phyloP scores from a whole-genome alignment of 2,113 vertebrate species.

The Taurulus bubalis region DNA sequence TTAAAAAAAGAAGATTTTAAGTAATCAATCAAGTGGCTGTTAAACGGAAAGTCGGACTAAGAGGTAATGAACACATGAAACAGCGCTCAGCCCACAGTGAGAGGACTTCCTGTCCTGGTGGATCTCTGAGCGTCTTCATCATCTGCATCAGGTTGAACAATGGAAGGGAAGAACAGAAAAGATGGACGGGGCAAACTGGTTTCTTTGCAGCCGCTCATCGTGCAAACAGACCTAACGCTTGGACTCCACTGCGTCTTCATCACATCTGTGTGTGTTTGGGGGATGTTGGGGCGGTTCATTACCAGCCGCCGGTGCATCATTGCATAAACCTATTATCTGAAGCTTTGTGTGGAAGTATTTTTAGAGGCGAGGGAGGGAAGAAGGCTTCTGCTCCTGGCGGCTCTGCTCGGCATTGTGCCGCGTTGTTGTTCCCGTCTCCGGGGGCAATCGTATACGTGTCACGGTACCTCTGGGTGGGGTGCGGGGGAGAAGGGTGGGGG shows the following conservation, averaged over 20 bases:
- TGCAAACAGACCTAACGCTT: not conserved
- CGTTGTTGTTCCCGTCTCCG: slow-evolving; percentile 44
- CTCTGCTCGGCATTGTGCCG: slow-evolving; percentile 29
- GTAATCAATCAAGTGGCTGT: too few relatives aligned
- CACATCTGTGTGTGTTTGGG: not conserved
- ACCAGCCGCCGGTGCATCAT: slow-evolving; percentile 56
- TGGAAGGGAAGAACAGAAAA: not conserved
- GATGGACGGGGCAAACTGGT: not conserved
- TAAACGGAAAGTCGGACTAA: too few relatives aligned
- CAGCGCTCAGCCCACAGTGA: too few relatives aligned
- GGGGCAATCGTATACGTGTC: slow-evolving; percentile 76
- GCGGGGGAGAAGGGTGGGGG: not conserved
- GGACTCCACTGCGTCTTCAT: not conserved
- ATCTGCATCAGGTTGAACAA: not conserved
- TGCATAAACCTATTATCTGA: slow-evolving; percentile 77
- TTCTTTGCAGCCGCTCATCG: not conserved
- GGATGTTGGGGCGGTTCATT: slow-evolving; percentile 47
- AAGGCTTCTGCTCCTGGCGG: slow-evolving; percentile 43
- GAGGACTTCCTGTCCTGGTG: too few relatives aligned
- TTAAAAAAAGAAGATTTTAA: too few relatives aligned
- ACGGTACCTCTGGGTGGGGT: slow-evolving; percentile 50
- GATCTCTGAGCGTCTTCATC: too few relatives aligned
- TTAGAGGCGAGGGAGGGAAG: slow-evolving; percentile 57
- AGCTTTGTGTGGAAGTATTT: slow-evolving; percentile 75
- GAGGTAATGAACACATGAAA: too few relatives aligned